phyloP scores from a whole-genome alignment of 1,140 invertebrate genomes.

The Anoplolepis gracilipes region DNA sequence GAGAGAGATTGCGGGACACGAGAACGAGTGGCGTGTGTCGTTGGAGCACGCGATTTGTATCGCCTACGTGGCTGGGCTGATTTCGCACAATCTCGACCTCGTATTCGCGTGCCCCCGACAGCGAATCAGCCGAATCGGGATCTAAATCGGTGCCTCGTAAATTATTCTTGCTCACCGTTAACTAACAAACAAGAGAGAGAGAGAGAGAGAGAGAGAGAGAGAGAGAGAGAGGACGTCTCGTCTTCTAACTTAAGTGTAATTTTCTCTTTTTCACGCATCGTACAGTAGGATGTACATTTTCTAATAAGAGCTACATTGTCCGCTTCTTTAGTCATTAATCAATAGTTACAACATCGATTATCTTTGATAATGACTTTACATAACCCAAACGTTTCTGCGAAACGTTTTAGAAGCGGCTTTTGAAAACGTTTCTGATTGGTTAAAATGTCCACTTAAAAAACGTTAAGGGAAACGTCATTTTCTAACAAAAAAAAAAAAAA shows the following conservation, averaged over 20 bases:
- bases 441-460: too few species aligned
- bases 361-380: too few species aligned
- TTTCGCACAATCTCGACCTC: conserved; percentile 65
- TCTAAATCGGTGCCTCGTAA: conserved; percentile 78
- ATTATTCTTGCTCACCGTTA: conserved; percentile 73
- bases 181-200: neutral
- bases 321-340: too few species aligned
- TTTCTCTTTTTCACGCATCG: neutral
- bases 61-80: conserved; percentile 66
- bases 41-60: conserved; percentile 71
- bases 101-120: conserved; percentile 51
- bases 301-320: too few species aligned
- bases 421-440: too few species aligned
- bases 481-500: too few species aligned
- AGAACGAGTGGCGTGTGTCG: conserved; percentile 73
- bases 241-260: neutral
- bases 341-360: too few species aligned
- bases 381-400: too few species aligned
- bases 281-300: too few species aligned
- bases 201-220: neutral
- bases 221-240: neutral
- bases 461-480: too few species aligned
- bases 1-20: conserved; percentile 58
- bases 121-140: conserved; percentile 70
- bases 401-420: too few species aligned